These are phyloP conservation scores for Rallus limicola DNA, from an alignment of 2,113 vertebrate species.

Conservation along the genomic window DNA sequence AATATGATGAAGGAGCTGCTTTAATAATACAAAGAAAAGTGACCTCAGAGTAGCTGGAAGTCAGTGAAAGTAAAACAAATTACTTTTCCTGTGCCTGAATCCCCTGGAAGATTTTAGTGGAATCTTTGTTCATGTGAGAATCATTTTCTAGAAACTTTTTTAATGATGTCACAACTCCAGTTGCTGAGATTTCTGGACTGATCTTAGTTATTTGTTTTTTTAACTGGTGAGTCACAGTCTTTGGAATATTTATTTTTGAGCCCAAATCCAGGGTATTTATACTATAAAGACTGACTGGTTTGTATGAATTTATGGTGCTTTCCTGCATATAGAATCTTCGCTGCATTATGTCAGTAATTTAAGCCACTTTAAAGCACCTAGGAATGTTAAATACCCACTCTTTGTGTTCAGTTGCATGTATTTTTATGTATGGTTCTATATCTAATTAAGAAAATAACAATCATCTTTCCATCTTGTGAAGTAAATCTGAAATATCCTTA, in stretches of 20 bases:
- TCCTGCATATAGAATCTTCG: neutral
- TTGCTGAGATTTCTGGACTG: neutral
- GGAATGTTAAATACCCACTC: neutral
- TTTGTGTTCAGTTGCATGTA: neutral
- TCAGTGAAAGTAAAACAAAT: slow-evolving; percentile 14
- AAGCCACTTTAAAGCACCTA: neutral
- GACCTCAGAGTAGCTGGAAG: neutral
- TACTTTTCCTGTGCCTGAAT: neutral
- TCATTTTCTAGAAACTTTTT: neutral
- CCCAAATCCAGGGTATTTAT: neutral
- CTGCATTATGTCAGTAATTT: neutral
- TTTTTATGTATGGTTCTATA: neutral
- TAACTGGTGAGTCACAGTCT: neutral
- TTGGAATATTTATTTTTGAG: neutral
- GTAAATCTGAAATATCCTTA: neutral
- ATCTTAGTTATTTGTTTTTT: neutral
- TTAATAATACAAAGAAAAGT: neutral
- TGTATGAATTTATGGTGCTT: neutral
- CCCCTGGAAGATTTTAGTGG: neutral
- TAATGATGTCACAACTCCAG: neutral
- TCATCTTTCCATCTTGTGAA: neutral
- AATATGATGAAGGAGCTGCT: neutral
- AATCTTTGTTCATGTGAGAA: neutral
- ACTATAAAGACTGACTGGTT: neutral
- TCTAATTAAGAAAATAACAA: neutral